These are phyloP conservation scores for Rattus rattus DNA, from an alignment of 2,113 vertebrate genomes.

Conservation along the genomic window DNA sequence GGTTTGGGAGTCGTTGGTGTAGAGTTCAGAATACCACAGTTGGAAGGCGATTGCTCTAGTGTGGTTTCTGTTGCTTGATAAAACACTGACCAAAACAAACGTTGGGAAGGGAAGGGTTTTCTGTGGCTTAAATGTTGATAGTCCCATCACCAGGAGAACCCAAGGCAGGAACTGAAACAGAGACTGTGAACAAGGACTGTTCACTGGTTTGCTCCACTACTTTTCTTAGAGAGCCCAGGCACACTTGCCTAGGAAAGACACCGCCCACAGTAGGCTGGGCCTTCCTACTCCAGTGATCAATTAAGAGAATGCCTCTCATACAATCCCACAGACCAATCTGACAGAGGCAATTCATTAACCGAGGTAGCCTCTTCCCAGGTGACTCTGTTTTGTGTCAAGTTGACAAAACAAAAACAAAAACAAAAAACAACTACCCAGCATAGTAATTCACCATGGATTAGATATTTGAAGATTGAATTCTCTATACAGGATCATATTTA, in stretches of 20 bases:
- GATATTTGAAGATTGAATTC: neutral
- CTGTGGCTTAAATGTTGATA: neutral
- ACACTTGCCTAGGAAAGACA: no score
- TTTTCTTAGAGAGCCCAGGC: neutral
- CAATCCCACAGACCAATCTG: neutral
- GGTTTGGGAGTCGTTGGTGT: neutral
- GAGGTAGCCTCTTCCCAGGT: neutral
- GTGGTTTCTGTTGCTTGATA: neutral
- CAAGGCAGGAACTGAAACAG: neutral
- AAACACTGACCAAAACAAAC: neutral
- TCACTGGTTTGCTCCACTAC: neutral
- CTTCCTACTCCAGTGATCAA: neutral
- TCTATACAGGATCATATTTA: neutral
- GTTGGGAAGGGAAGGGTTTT: neutral
- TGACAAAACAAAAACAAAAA: neutral
- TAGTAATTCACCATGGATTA: neutral
- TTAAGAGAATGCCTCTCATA: no score
- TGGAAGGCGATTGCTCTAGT: neutral
- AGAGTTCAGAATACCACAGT: neutral
- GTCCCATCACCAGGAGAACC: neutral
- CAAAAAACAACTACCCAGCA: neutral
- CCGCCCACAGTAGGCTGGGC: neutral
- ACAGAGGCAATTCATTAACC: neutral
- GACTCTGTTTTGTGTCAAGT: no score
- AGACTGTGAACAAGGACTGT: no score